Evolutionary conservation across 2,888 invertebrate species (phyloP).

Genomic region (Watsonalla binaria): DNA sequence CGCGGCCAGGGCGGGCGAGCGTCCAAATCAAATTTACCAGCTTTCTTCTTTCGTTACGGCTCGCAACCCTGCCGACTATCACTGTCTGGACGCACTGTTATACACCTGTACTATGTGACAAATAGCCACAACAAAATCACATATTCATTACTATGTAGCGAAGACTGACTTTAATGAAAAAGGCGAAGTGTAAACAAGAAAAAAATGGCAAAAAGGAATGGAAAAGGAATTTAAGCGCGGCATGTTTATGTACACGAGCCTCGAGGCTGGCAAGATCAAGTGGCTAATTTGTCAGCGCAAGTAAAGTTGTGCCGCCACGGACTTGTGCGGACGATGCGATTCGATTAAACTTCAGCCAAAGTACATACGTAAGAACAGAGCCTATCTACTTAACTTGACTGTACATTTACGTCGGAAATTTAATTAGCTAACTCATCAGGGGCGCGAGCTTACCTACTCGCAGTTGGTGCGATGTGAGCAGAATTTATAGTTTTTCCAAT

Average conservation of each 20-base stretch:
- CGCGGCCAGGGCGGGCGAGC: conserved; percentile 54
- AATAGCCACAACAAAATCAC: conserved; percentile 17
- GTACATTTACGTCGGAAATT: conserved; percentile 64
- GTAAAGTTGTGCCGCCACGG: conserved; percentile 50
- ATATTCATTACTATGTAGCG: conserved; percentile 23
- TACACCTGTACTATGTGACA: conserved; percentile 21
- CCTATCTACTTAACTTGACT: conserved; percentile 59
- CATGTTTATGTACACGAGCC: conserved; percentile 53
- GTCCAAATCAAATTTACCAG: conserved; percentile 72
- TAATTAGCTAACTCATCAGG: conserved; percentile 66
- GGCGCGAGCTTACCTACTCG: conserved; percentile 25
- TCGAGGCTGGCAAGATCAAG: conserved; percentile 56
- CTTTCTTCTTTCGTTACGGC: conserved; percentile 64
- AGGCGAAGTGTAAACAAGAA: conserved; percentile 41
- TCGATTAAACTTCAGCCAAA: conserved; percentile 72
- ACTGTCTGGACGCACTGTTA: conserved; percentile 25
- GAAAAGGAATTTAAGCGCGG: conserved; percentile 47
- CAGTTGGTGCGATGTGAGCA: conserved; percentile 21
- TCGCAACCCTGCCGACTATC: conserved; percentile 40
- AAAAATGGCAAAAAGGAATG: conserved; percentile 34
- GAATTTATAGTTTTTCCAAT: background rate
- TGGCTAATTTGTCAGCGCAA: conserved; percentile 71
- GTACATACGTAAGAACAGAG: conserved; percentile 56
- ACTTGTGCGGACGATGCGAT: conserved; percentile 62
- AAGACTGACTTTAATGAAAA: conserved; percentile 29